phyloP scores from a whole-genome alignment of 2,888 invertebrate species.

The Hydriomena furcata region DNA sequence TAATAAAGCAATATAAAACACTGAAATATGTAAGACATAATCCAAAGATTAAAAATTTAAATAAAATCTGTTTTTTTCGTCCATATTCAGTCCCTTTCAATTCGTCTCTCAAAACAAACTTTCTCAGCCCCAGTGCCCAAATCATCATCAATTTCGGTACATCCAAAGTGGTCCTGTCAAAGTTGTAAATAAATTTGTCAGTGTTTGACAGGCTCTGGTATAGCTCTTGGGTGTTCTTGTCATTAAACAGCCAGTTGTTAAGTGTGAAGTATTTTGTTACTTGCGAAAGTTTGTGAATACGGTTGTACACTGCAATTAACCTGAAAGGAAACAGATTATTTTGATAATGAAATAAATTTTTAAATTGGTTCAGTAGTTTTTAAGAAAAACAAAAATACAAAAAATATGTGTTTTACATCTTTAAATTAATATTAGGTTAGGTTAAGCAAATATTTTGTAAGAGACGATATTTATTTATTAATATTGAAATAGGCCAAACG shows the following conservation, averaged over 20 bases:
- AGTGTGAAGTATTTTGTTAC: slow-evolving; percentile 35
- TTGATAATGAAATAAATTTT: too few species aligned
- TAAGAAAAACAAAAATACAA: too few species aligned
- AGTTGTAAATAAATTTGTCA: slow-evolving; percentile 46
- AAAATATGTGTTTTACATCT: too few species aligned
- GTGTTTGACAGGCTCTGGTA: slow-evolving; percentile 29
- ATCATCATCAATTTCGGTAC: slow-evolving; percentile 33
- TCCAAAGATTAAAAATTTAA: slow-evolving; percentile 22
- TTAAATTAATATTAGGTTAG: too few species aligned
- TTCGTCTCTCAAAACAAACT: slow-evolving; percentile 43
- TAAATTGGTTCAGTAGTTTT: too few species aligned
- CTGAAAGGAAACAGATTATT: slow-evolving; percentile 34
- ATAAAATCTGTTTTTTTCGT: slow-evolving; percentile 30
- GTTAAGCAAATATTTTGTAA: too few species aligned
- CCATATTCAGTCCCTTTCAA: slow-evolving; percentile 32
- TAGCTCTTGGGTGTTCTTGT: slow-evolving; percentile 35
- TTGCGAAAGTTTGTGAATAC: slow-evolving; percentile 37
- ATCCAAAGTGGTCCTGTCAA: slow-evolving; percentile 37
- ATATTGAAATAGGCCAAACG: too few species aligned
- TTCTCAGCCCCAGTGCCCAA: slow-evolving; percentile 43
- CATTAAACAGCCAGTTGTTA: slow-evolving; percentile 42
- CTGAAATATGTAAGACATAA: slow-evolving; percentile 11
- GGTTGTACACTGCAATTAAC: slow-evolving; percentile 38
- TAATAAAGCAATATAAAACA: background rate
- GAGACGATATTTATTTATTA: too few species aligned